Conservation (phyloP, 2,113 vertebrate genomes). For the Fukomys damarensis region DNA sequence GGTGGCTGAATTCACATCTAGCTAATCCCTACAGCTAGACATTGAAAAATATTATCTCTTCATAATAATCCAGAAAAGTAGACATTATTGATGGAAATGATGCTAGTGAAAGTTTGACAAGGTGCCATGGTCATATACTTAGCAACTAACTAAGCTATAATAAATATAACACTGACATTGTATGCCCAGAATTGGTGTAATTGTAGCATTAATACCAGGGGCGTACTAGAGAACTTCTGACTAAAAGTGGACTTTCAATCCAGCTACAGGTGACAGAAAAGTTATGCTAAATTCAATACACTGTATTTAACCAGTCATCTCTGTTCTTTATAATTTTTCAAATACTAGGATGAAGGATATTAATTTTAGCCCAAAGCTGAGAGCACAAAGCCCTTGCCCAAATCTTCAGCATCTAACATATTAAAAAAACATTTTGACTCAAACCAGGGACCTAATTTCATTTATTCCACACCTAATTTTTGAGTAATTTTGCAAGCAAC, state of each 20-base stretch:
- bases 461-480: neutral
- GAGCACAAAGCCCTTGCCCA: neutral
- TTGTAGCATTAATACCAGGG: neutral
- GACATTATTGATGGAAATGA: neutral
- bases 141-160: neutral
- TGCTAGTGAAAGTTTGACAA: neutral
- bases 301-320: neutral
- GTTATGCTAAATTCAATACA: neutral
- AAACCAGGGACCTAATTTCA: neutral
- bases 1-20: neutral
- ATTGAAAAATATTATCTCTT: neutral
- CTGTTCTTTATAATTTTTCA: neutral
- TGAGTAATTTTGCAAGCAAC: neutral
- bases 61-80: neutral
- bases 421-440: neutral
- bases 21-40: neutral
- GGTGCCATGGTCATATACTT: neutral
- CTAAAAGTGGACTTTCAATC: neutral
- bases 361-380: neutral
- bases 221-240: neutral
- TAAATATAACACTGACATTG: neutral
- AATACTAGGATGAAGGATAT: neutral
- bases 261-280: neutral
- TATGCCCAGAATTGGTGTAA: neutral
- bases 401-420: neutral